phyloP scores from a whole-genome alignment of 2,888 invertebrate genomes.

The Urechis unicinctus region DNA sequence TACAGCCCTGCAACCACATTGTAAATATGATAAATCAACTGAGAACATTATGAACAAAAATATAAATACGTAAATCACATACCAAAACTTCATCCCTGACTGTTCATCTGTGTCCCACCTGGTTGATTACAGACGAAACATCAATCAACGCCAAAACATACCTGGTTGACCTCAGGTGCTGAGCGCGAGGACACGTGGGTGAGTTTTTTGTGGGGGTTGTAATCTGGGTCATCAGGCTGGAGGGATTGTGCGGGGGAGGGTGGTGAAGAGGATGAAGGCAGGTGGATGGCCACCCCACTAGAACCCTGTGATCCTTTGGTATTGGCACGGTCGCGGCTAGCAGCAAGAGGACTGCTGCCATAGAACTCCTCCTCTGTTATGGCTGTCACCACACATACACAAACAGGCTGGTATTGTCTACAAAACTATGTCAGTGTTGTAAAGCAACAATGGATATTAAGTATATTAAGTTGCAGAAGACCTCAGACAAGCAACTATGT shows the following conservation, averaged over 20 bases:
- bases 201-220: conserved; percentile 21
- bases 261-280: conserved; percentile 7
- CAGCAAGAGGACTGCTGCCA: neutral
- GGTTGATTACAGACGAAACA: too few species aligned
- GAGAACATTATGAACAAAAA: too few species aligned
- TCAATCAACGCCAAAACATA: neutral
- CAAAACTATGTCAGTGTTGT: too few species aligned
- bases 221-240: conserved; percentile 12
- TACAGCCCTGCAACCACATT: neutral
- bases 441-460: neutral
- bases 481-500: too few species aligned
- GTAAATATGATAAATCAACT: neutral
- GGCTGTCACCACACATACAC: too few species aligned
- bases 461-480: too few species aligned
- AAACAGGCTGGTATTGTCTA: neutral
- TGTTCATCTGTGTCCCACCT: too few species aligned
- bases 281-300: conserved; percentile 5
- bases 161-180: conserved; percentile 23
- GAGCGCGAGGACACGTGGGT: conserved; percentile 20
- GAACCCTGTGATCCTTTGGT: conserved; percentile 7
- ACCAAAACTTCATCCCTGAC: too few species aligned
- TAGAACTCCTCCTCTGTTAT: conserved; percentile 20
- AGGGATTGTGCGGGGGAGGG: conserved; percentile 22
- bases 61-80: too few species aligned
- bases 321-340: conserved; percentile 4